Percentiles rank a stretch among this genome's conserved stretches.
Evolutionary conservation across 2,113 vertebrate species (phyloP).

Genomic region (Pluvianellus socialis): DNA sequence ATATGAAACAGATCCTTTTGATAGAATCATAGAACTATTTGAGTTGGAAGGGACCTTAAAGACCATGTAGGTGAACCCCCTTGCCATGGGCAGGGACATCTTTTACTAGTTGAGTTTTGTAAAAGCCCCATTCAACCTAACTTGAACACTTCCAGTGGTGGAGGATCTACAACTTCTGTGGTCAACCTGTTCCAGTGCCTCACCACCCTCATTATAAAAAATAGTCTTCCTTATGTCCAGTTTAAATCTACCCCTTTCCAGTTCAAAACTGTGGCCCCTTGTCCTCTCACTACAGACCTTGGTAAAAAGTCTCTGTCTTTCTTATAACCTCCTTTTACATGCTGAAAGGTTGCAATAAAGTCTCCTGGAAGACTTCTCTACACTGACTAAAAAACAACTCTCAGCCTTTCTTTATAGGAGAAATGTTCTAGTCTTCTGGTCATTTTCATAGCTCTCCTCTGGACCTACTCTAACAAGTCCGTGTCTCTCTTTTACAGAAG

Average conservation of each 20-base stretch:
- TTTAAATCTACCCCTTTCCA: background rate
- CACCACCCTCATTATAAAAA: background rate
- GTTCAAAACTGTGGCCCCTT: background rate
- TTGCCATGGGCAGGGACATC: rapidly evolving
- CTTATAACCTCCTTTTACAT: background rate
- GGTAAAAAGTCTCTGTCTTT: background rate
- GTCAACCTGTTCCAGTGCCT: background rate
- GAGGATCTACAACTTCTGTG: too few species aligned
- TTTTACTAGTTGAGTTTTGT: background rate
- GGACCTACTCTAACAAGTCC: background rate
- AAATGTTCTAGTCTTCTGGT: background rate
- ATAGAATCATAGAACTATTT: background rate
- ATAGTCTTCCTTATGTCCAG: background rate
- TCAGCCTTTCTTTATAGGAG: background rate
- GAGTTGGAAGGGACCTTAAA: rapidly evolving
- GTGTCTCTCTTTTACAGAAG: background rate
- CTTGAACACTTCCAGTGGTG: background rate
- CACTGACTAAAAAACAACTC: rapidly evolving
- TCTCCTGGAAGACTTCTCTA: background rate
- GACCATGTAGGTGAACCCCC: background rate
- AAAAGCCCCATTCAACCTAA: background rate
- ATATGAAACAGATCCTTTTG: background rate
- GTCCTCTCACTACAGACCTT: background rate
- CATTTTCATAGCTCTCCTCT: background rate
- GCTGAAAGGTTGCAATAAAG: background rate